Percentiles rank a stretch among this genome's conserved stretches.
Evolutionary conservation across 2,888 invertebrate genomes (phyloP).

Genomic region (Hydroisotoma schaefferi): DNA sequence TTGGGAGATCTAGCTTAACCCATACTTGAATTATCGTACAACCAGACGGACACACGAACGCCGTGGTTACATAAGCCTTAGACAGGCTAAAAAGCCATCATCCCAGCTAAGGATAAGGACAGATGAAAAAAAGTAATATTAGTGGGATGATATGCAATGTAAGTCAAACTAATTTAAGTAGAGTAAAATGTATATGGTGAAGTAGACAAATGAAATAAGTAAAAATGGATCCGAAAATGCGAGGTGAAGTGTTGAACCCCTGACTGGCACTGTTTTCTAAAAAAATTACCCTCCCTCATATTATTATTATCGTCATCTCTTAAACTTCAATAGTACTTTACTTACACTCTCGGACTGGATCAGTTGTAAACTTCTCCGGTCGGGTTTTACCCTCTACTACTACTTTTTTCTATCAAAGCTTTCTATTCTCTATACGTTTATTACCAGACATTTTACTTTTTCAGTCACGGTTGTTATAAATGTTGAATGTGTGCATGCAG

Average conservation of each 20-base stretch:
- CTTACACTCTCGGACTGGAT: neutral
- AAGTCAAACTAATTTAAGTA: neutral
- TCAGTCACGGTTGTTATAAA: neutral
- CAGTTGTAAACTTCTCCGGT: neutral
- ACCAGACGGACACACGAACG: too few relatives aligned
- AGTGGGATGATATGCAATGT: neutral
- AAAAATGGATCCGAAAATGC: slow-evolving; percentile 12
- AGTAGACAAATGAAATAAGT: slow-evolving; percentile 11
- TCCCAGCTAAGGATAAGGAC: neutral
- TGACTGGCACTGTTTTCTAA: slow-evolving; percentile 1
- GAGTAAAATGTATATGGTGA: neutral
- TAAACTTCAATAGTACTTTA: neutral
- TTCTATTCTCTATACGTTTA: too few relatives aligned
- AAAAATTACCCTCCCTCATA: slow-evolving; percentile 47
- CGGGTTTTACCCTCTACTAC: neutral
- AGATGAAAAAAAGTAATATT: neutral
- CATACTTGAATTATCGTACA: too few relatives aligned
- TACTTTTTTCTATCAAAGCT: too few relatives aligned
- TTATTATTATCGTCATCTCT: slow-evolving; percentile 15
- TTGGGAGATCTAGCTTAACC: too few relatives aligned
- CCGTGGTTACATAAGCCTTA: too few relatives aligned
- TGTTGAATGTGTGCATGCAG: neutral
- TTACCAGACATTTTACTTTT: neutral
- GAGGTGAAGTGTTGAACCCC: slow-evolving; percentile 6
- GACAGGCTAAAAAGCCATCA: too few relatives aligned